Evolutionary conservation across 2,797 vertebrate species (phyloP).

Genomic region (Alouatta caraya): DNA sequence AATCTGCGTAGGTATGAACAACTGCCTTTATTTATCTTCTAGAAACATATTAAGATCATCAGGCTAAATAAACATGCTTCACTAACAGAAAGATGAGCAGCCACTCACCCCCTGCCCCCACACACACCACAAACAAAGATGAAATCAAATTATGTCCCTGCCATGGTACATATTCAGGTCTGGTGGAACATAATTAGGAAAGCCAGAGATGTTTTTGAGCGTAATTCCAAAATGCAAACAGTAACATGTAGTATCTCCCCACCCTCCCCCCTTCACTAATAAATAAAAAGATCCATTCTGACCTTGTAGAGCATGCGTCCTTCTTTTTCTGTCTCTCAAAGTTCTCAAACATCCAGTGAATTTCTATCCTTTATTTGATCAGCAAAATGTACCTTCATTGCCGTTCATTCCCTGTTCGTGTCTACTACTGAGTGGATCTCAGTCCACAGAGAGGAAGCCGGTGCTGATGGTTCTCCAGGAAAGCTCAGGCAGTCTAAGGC

Average conservation of each 20-base stretch:
- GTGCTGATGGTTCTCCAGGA: slow-evolving; percentile 82
- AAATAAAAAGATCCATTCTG: slow-evolving; percentile 72
- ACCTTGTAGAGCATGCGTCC: slow-evolving; percentile 77
- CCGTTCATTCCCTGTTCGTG: slow-evolving; percentile 45
- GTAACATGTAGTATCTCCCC: slow-evolving; percentile 31
- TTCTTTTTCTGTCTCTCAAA: slow-evolving; percentile 67
- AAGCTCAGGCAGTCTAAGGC: slow-evolving; percentile 79
- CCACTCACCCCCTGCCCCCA: not conserved
- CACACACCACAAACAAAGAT: slow-evolving; percentile 49
- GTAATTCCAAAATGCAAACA: slow-evolving; percentile 51
- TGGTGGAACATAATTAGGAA: slow-evolving; percentile 62
- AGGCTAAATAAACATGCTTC: slow-evolving; percentile 31
- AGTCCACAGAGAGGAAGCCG: slow-evolving; percentile 81
- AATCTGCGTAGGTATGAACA: not conserved
- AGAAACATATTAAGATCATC: slow-evolving; percentile 39
- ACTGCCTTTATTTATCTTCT: slow-evolving; percentile 8
- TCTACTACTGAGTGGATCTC: slow-evolving; percentile 56
- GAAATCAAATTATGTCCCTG: slow-evolving; percentile 55
- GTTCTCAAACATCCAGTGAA: slow-evolving; percentile 72
- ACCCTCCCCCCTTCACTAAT: slow-evolving; percentile 5
- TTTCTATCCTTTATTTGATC: slow-evolving; percentile 55
- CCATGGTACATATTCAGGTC: slow-evolving; percentile 43
- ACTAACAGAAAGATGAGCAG: not conserved
- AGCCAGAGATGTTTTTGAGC: slow-evolving; percentile 61
- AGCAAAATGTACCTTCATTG: slow-evolving; percentile 37